phyloP scores from a whole-genome alignment of 1,140 invertebrate genomes.

The Drosophila suzukii region DNA sequence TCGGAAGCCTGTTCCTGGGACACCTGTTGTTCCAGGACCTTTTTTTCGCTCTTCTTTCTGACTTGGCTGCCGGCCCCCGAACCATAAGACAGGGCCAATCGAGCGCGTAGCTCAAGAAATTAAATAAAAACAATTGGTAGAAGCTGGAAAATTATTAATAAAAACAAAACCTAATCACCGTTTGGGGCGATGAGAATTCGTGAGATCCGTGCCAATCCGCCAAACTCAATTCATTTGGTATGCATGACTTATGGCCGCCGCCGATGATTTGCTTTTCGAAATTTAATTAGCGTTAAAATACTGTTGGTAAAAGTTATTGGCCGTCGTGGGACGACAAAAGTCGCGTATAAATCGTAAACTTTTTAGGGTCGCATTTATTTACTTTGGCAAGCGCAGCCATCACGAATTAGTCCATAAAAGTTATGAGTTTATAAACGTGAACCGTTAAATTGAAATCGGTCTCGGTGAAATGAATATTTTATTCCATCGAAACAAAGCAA shows the following conservation, averaged over 20 bases:
- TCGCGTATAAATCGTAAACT: slow-evolving; percentile 66
- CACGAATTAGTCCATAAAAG: slow-evolving; percentile 54
- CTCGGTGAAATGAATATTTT: slow-evolving; percentile 54
- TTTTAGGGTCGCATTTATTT: slow-evolving; percentile 68
- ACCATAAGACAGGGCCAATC: slow-evolving; percentile 36
- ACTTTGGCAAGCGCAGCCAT: slow-evolving; percentile 44
- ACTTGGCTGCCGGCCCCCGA: slow-evolving; percentile 10
- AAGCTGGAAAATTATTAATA: slow-evolving; percentile 35
- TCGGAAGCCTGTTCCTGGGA: slow-evolving; percentile 9
- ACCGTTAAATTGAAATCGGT: slow-evolving; percentile 46
- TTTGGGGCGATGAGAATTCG: neutral
- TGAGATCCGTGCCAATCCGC: slow-evolving; percentile 10
- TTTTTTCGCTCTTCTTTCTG: slow-evolving; percentile 8
- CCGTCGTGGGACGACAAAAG: slow-evolving; percentile 32
- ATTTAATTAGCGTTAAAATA: slow-evolving; percentile 77
- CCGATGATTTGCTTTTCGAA: slow-evolving; percentile 41
- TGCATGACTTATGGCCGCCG: slow-evolving; percentile 66
- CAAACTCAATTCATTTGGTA: slow-evolving; percentile 63
- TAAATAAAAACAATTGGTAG: slow-evolving; percentile 67
- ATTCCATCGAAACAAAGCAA: slow-evolving; percentile 26
- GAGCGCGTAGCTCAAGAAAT: slow-evolving; percentile 70
- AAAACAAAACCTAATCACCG: slow-evolving; percentile 31
- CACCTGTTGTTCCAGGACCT: slow-evolving; percentile 47
- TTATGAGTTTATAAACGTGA: slow-evolving; percentile 62
- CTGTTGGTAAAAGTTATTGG: slow-evolving; percentile 51